These are phyloP conservation scores for Sciurus carolinensis DNA, from an alignment of 2,797 vertebrate genomes.

Conservation along the genomic window DNA sequence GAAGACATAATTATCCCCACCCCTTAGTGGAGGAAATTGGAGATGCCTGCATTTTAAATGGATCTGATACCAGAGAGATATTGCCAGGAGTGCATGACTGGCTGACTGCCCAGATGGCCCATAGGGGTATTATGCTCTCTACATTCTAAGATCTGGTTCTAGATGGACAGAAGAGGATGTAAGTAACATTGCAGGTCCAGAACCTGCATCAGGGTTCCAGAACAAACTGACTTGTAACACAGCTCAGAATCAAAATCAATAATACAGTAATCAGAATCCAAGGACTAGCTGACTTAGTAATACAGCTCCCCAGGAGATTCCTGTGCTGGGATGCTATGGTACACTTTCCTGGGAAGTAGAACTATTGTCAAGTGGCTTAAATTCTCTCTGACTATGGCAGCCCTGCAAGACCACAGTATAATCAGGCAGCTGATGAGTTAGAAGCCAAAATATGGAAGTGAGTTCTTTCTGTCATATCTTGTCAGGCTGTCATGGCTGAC, in stretches of 20 bases:
- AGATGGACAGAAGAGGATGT: neutral
- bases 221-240: constrained; percentile 2
- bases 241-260: no score
- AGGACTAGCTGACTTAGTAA: neutral
- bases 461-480: neutral
- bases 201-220: constrained; percentile 37
- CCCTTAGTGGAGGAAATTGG: constrained; percentile 52
- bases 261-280: neutral
- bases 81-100: constrained; percentile 31
- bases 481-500: neutral
- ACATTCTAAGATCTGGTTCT: neutral
- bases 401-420: neutral
- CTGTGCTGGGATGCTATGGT: neutral
- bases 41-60: constrained; percentile 56
- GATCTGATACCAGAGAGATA: constrained; percentile 38
- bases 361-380: neutral
- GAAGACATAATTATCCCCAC: neutral
- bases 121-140: constrained; percentile 4
- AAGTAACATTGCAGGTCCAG: neutral
- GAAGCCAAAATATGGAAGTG: neutral
- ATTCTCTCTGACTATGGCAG: constrained; percentile 34
- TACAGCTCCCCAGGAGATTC: neutral
- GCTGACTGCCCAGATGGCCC: constrained; percentile 31
- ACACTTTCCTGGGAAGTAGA: constrained; percentile 47
- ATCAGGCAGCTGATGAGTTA: neutral